Evolutionary conservation across 2,888 invertebrate species (phyloP), one percentile per base, ranked within the genome.

Genomic region (Sceliomorpha sp.): DNA sequence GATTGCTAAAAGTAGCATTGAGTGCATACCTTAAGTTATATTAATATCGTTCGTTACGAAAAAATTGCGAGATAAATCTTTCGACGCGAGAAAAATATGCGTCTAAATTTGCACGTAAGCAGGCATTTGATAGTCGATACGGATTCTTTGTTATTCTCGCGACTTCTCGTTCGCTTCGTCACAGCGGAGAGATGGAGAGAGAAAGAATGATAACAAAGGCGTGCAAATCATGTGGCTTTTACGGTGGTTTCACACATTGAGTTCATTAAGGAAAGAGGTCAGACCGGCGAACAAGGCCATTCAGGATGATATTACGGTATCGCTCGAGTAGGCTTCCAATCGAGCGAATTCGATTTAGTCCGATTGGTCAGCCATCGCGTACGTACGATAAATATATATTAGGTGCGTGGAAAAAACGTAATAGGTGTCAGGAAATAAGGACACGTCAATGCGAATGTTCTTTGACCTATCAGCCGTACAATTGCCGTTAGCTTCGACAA

Each of bases 221-320:
- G 42, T 26, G 36, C 36, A 32, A n/a, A 58, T 58, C 45, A 45
- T 56, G 45, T 26, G 48, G 27, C 37, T 48, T 53, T 67, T 32
- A 67, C 67, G 63, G 59, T 70, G 63, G 55, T 70, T 69, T 69
- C 55, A 62, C 56, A 45, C 48, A 40, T 47, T 27, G 53, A 29
- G 62, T 62, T 59, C 27, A 55, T 64, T 70, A 55, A 63, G 53
- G 59, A 70, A 70, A 63, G 59, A 53, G 69, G 63, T 70, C 69
- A 70, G 51, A n/a, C 39, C n/a, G 47, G 56, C 55, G 50, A 63
- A 55, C 59, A 70, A 70, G 69, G 53, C 58, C 50, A 50, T 60
- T 59, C 48, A 50, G 44, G 39, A 48, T 37, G 39, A 64, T 45
- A 45, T 51, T 58, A 51, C 27, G 44, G 48, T 63, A 55, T 53